These are phyloP conservation scores for Pteropus rufus DNA, from an alignment of 2,797 vertebrate species.

Conservation along the genomic window DNA sequence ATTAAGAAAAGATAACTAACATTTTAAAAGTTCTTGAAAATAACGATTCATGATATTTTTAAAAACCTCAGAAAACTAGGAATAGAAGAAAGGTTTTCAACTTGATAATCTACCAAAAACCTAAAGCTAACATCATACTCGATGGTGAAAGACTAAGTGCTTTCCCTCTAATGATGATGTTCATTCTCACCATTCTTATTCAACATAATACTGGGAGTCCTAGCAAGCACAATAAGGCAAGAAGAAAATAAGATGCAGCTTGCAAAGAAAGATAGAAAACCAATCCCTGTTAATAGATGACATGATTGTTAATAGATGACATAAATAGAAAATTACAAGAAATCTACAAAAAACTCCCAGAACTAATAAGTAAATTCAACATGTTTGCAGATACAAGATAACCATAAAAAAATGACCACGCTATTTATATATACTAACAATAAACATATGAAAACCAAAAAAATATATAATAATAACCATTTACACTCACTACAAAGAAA, in stretches of 20 bases:
- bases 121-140: not conserved
- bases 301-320: not conserved
- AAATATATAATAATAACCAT: not conserved
- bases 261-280: not conserved
- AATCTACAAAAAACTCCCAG: not conserved
- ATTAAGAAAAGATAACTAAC: constrained; percentile 6
- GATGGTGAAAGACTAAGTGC: not conserved
- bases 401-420: not conserved
- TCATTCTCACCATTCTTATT: not conserved
- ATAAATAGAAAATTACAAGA: not conserved
- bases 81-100: not conserved
- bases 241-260: not conserved
- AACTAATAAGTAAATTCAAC: not conserved
- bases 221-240: not conserved
- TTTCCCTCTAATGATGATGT: not conserved
- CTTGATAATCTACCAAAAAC: not conserved
- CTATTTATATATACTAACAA: not conserved
- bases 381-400: not conserved
- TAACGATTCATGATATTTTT: not conserved
- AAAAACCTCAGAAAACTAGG: not conserved
- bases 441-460: not conserved
- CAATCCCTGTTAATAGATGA: not conserved
- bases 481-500: not conserved
- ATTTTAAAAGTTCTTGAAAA: constrained; percentile 25
- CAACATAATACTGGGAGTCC: not conserved